These are phyloP conservation scores for Dendrocincla fuliginosa DNA, from an alignment of 2,797 vertebrate species.

Conservation along the genomic window DNA sequence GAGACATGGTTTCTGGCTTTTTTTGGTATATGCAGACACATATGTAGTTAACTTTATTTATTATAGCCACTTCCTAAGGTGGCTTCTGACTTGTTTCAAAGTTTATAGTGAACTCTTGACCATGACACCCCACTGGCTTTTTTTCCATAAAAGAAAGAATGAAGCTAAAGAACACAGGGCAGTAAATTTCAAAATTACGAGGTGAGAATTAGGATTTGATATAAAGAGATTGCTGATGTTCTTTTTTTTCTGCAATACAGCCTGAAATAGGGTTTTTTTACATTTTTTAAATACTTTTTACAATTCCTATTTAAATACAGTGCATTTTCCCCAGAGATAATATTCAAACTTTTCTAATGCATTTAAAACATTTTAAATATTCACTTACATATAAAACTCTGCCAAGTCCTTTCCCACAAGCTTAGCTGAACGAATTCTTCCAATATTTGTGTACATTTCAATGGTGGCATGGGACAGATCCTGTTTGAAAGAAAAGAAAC, in stretches of 20 bases:
- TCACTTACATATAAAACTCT: constrained; percentile 94
- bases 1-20: neutral
- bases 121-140: fast-evolving
- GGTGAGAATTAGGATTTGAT: neutral
- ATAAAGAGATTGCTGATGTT: neutral
- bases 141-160: neutral
- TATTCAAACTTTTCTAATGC: neutral
- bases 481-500: constrained; percentile 72
- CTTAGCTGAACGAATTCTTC: constrained; percentile 88
- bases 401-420: constrained; percentile 95
- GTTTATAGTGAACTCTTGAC: neutral
- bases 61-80: neutral
- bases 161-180: neutral
- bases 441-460: constrained; percentile 94
- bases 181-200: neutral
- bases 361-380: constrained; percentile 11
- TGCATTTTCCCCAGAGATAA: neutral
- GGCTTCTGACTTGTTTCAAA: neutral
- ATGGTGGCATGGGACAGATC: constrained; percentile 94
- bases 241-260: neutral
- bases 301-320: neutral
- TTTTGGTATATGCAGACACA: neutral
- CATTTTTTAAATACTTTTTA: neutral
- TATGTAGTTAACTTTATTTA: neutral
- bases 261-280: neutral